These are phyloP conservation scores for Dolichallabes microphthalmus DNA, from an alignment of 2,113 vertebrate genomes.

Conservation along the genomic window DNA sequence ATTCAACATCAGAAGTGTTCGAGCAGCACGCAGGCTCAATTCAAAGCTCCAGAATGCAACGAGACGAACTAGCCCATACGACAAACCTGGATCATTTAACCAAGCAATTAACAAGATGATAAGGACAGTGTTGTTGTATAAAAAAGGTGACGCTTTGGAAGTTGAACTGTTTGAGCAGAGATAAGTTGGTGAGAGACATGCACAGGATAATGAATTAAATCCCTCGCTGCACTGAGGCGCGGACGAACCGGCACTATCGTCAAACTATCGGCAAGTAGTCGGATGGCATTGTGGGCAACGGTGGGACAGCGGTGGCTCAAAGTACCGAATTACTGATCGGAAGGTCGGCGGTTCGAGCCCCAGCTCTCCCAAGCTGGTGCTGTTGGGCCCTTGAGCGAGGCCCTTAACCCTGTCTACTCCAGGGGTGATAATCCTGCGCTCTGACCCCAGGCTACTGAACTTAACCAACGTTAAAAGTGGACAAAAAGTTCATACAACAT, in stretches of 20 bases:
- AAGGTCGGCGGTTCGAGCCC: no score
- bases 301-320: no score
- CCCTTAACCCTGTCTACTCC: no score
- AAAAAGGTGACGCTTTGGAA: background rate
- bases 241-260: background rate
- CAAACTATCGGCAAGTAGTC: background rate
- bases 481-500: no score
- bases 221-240: background rate
- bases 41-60: background rate
- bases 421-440: no score
- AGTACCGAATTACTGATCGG: no score
- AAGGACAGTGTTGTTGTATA: background rate
- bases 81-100: background rate
- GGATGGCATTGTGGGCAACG: background rate
- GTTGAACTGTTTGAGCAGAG: background rate
- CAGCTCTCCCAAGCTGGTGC: no score
- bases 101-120: background rate
- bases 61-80: background rate
- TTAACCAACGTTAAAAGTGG: no score
- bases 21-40: background rate
- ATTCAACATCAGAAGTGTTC: background rate
- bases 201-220: background rate
- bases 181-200: background rate
- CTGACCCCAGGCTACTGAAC: no score
- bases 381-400: no score